These are phyloP conservation scores for Lasioglossum figueresi DNA, from an alignment of 2,888 invertebrate species.

Conservation along the genomic window DNA sequence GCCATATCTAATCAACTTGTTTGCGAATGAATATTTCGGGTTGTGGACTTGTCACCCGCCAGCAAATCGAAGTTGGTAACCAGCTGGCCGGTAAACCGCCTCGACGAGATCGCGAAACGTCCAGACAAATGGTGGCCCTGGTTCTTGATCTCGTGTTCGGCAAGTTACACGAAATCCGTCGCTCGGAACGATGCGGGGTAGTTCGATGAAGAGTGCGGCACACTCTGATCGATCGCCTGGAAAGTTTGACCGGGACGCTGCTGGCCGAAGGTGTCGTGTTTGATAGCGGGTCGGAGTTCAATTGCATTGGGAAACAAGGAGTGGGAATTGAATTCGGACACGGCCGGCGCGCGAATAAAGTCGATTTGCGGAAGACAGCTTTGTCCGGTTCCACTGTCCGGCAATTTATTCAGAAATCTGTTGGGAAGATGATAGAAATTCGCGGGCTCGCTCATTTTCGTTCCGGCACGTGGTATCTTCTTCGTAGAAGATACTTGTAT, in stretches of 20 bases:
- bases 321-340: neutral
- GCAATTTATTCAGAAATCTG: neutral
- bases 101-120: slow-evolving; percentile 6
- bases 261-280: slow-evolving; percentile 2
- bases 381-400: neutral
- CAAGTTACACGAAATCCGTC: slow-evolving; percentile 15
- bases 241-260: slow-evolving; percentile 7
- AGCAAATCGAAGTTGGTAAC: slow-evolving; percentile 12
- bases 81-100: neutral
- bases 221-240: neutral
- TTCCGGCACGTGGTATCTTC: neutral
- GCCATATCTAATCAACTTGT: neutral
- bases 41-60: neutral
- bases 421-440: neutral
- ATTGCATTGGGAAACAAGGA: neutral
- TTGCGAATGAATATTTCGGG: neutral
- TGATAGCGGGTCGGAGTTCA: slow-evolving; percentile 6
- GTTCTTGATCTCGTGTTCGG: slow-evolving; percentile 19
- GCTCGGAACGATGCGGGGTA: neutral
- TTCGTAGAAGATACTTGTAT: no score
- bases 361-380: neutral
- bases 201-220: neutral
- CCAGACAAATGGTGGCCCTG: neutral
- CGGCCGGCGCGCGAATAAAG: neutral
- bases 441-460: neutral